phyloP scores from a whole-genome alignment of 1,140 invertebrate genomes.

The Drosophila bifasciata region DNA sequence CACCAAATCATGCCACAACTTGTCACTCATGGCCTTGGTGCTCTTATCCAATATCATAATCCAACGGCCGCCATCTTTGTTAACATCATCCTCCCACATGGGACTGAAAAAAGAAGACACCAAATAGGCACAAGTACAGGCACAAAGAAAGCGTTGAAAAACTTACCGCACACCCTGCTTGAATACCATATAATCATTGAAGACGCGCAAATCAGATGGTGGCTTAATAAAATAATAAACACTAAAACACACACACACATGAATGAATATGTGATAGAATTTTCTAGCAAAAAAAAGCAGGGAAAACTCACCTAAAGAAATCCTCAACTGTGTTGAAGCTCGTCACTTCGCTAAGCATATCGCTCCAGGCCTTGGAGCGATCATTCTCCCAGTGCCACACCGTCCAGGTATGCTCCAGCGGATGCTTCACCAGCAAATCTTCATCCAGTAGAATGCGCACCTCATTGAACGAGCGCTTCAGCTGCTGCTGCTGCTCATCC shows the following conservation, averaged over 20 bases:
- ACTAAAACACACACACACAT: conserved; percentile 85
- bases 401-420: conserved; percentile 97
- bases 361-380: conserved; percentile 94
- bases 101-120: conserved; percentile 85
- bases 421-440: conserved; percentile 92
- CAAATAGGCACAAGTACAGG: too few species aligned
- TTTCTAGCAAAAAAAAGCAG: conserved; percentile 79
- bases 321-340: conserved; percentile 99
- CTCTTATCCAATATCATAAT: conserved; percentile 94
- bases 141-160: too few species aligned
- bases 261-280: neutral
- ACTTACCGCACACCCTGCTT: conserved; percentile 93
- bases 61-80: conserved; percentile 96
- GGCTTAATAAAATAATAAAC: conserved; percentile 98
- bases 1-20: conserved; percentile 97
- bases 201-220: conserved; percentile 94
- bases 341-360: conserved; percentile 96
- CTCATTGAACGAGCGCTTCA: conserved; percentile 38
- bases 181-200: conserved; percentile 98
- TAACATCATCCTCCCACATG: conserved; percentile 98
- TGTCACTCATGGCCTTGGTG: conserved; percentile 93
- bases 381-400: conserved; percentile 99
- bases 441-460: conserved; percentile 58
- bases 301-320: conserved; percentile 90
- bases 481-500: conserved; percentile 9